Evolutionary conservation across 2,797 vertebrate species (phyloP), one percentile per base, ranked within the genome.

Genomic region (Gobio occitaniae): DNA sequence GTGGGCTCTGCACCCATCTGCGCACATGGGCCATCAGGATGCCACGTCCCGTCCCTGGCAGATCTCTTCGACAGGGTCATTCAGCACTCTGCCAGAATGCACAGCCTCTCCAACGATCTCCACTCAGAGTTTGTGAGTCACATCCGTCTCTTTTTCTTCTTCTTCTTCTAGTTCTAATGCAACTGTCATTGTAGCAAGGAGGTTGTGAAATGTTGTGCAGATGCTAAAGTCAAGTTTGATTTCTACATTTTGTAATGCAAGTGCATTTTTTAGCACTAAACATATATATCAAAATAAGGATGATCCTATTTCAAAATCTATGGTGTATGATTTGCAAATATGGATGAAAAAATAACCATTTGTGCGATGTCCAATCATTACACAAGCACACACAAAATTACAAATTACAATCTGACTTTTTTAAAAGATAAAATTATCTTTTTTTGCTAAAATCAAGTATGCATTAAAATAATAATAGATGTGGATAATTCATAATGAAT

Each of bases 61-160:
- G 92, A 96, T 82, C 93, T 96, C 86, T 96, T 97, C 54, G 94
- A 96, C 80, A 92, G 95, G 77, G 95, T 96, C 85, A 95, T 96
- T 77, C 95, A 95, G 47, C 95, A 96, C 91, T 96, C 95, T 0
- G 92, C 93, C 63, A 92, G 95, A 90, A 94, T 95, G 90, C 95
- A 96, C 47, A 88, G 93, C 78, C 92, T 96, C 78, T 96, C 96
- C 77, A 94, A 92, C 0, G 94, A 95, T 84, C 95, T 96, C n/a
- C 94, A 94, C 89, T 86, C 93, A 0, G 92, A 96, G 84, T 93
- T 96, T 87, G 96, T 96, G 88, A 93, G 95, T 89, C 75, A 21
- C 36, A 38, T 74, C 3, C 69, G 13, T 50, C 52, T 80, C 13
- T 83, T 41, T 63, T 8, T 69, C 6, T 69, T 76, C 69, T 50